Conservation (phyloP, 2,888 invertebrate species). For the Alsophila aescularia region DNA sequence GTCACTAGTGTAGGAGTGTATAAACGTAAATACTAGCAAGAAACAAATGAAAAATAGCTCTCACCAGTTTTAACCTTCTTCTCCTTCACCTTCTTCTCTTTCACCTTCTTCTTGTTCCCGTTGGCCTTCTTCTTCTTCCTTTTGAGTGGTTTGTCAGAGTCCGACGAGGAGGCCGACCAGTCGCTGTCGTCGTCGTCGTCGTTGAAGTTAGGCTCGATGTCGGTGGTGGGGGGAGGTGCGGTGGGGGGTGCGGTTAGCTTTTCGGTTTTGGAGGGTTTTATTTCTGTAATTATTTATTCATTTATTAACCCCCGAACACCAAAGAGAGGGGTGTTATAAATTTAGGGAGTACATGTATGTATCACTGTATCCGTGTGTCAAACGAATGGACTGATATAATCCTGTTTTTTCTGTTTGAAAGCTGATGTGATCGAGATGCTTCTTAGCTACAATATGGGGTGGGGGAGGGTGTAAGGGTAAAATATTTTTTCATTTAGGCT, state of each 20-base stretch:
- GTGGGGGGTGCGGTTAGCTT: background rate
- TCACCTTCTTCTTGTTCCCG: constrained; percentile 46
- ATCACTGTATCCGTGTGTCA: too few relatives aligned
- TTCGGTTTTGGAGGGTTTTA: constrained; percentile 47
- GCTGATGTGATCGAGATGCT: too few relatives aligned
- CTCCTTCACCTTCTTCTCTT: constrained; percentile 53
- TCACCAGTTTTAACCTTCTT: constrained; percentile 48
- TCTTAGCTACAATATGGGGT: too few relatives aligned
- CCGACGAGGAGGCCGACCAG: constrained; percentile 62
- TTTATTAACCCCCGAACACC: too few relatives aligned
- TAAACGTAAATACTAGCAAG: too few relatives aligned
- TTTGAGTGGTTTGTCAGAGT: constrained; percentile 72
- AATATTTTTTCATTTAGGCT: too few relatives aligned
- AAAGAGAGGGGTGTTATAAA: too few relatives aligned
- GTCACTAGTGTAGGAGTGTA: too few relatives aligned
- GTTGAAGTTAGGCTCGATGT: constrained; percentile 11
- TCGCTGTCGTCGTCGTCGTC: constrained; percentile 46
- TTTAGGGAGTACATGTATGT: too few relatives aligned
- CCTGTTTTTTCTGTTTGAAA: too few relatives aligned
- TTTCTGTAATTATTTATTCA: constrained; percentile 43
- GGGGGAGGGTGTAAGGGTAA: too few relatives aligned
- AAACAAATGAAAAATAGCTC: constrained; percentile 15
- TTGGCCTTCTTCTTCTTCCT: constrained; percentile 38
- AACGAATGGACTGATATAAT: too few relatives aligned
- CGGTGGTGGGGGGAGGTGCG: background rate